These are phyloP conservation scores for Hirtodrosophila confusa DNA, from an alignment of 2,888 invertebrate species.

Conservation along the genomic window DNA sequence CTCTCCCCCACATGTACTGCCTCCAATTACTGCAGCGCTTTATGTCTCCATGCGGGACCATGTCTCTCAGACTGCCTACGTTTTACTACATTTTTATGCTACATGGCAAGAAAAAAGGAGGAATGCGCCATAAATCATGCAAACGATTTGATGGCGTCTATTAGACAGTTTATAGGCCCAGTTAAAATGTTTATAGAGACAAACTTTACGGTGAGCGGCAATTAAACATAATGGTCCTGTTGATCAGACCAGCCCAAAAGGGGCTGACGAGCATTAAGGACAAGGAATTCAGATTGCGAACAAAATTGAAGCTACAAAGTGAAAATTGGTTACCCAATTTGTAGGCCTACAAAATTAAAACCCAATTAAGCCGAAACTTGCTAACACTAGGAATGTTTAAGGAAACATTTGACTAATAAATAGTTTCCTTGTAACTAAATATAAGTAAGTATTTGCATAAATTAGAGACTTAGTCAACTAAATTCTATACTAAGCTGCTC, in stretches of 20 bases:
- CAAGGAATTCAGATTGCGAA: slow-evolving; percentile 1
- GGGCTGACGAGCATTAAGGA: slow-evolving; percentile 10
- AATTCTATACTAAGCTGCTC: too few relatives aligned
- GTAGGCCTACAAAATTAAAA: slow-evolving; percentile 1
- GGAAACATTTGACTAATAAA: too few relatives aligned
- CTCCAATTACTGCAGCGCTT: slow-evolving; percentile 70
- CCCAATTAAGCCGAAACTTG: neutral
- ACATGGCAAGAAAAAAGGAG: slow-evolving; percentile 41
- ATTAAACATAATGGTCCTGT: slow-evolving; percentile 60
- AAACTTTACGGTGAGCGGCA: slow-evolving; percentile 66
- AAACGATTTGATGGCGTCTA: slow-evolving; percentile 68
- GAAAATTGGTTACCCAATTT: slow-evolving; percentile 1
- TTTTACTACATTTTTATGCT: slow-evolving; percentile 67
- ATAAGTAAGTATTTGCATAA: too few relatives aligned
- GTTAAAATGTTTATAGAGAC: slow-evolving; percentile 70
- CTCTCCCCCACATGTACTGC: slow-evolving; percentile 26
- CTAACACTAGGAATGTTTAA: too few relatives aligned
- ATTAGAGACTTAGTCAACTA: too few relatives aligned
- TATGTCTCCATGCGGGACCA: slow-evolving; percentile 53
- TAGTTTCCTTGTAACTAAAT: too few relatives aligned
- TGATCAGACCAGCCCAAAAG: slow-evolving; percentile 29
- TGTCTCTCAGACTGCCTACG: slow-evolving; percentile 9
- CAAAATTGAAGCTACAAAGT: neutral
- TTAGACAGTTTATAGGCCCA: slow-evolving; percentile 65
- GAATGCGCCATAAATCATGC: slow-evolving; percentile 59